phyloP scores from a whole-genome alignment of 2,888 invertebrate species.

The Ophion ventricosus region DNA sequence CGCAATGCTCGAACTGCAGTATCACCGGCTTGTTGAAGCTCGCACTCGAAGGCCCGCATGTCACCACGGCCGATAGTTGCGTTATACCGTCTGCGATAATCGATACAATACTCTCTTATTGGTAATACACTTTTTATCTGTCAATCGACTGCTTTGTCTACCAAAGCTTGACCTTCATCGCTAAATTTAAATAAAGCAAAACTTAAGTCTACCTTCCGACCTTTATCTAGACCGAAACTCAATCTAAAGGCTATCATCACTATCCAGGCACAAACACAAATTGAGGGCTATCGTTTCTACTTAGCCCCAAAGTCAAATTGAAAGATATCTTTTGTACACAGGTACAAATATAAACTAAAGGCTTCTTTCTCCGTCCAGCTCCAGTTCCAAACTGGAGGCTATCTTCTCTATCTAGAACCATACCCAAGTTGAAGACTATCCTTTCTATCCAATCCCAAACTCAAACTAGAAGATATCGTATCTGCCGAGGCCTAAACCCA shows the following conservation, averaged over 20 bases:
- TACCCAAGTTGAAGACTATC: neutral
- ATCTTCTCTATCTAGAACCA: neutral
- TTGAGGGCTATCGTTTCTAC: too few species aligned
- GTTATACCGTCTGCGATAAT: conserved; percentile 86
- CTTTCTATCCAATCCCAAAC: neutral
- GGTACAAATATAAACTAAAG: neutral
- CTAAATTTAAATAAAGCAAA: neutral
- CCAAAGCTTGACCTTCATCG: neutral
- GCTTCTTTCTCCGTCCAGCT: too few species aligned
- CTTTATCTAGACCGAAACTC: neutral
- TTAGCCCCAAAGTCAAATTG: too few species aligned
- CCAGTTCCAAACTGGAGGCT: too few species aligned
- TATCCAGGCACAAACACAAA: too few species aligned
- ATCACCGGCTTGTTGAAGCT: conserved; percentile 93
- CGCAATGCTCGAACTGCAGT: conserved; percentile 94
- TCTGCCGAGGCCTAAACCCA: neutral
- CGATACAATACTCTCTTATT: conserved; percentile 17
- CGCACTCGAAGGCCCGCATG: conserved; percentile 91
- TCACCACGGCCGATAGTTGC: conserved; percentile 92
- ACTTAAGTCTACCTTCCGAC: neutral
- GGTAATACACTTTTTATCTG: neutral
- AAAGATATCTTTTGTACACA: too few species aligned
- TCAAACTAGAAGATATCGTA: neutral
- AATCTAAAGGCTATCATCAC: neutral
- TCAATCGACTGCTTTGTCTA: neutral